Conservation (phyloP, 1,140 invertebrate species). For the Trissolcus basalis region DNA sequence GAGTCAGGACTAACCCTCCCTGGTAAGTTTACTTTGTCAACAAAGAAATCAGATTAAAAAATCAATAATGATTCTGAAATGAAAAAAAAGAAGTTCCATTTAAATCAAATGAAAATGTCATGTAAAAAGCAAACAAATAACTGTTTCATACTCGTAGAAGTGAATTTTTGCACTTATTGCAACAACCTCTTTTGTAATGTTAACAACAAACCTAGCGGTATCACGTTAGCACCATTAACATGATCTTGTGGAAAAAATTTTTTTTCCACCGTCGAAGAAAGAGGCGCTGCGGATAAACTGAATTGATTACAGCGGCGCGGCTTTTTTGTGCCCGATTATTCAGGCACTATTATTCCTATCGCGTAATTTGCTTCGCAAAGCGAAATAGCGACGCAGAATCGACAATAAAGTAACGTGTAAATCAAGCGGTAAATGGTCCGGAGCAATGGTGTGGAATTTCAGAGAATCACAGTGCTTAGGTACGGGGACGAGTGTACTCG, state of each 20-base stretch:
- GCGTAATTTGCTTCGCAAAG: constrained; percentile 45
- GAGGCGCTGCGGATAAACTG: constrained; percentile 38
- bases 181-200: too few species aligned
- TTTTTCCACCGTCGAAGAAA: neutral
- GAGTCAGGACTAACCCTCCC: constrained; percentile 71
- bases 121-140: too few species aligned
- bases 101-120: too few species aligned
- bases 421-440: constrained; percentile 55
- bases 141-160: too few species aligned
- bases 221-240: constrained; percentile 28
- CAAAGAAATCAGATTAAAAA: too few species aligned
- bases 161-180: too few species aligned
- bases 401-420: constrained; percentile 55
- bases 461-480: constrained; percentile 47
- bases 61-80: too few species aligned
- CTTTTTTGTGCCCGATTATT: constrained; percentile 40
- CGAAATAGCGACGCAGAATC: constrained; percentile 51
- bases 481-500: constrained; percentile 43
- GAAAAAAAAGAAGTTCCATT: too few species aligned
- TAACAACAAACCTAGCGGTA: constrained; percentile 25
- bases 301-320: constrained; percentile 27
- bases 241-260: constrained; percentile 23
- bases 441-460: constrained; percentile 52
- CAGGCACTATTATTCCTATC: constrained; percentile 34
- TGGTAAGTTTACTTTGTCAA: constrained; percentile 61